These are phyloP conservation scores for Diuraphis noxia DNA, from an alignment of 1,140 invertebrate species.

Conservation along the genomic window DNA sequence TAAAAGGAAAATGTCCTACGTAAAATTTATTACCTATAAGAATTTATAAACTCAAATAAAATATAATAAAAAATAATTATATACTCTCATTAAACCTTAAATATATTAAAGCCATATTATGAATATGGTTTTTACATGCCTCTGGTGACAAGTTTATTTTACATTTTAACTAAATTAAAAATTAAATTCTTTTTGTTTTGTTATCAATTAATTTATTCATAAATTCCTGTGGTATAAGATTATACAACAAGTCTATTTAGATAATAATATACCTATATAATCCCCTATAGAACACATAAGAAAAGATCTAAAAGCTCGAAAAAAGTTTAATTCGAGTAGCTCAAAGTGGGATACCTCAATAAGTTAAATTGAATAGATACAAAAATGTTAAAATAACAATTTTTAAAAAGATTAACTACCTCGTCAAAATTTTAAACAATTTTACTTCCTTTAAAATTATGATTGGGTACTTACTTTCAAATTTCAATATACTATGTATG, in stretches of 20 bases:
- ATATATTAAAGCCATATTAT: neutral
- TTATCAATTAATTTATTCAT: neutral
- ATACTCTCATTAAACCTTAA: neutral
- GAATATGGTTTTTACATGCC: neutral
- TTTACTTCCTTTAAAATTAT: neutral
- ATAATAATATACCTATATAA: conserved; percentile 19
- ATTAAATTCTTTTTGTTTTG: neutral
- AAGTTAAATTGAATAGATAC: neutral
- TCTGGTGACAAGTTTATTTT: neutral
- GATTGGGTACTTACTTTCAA: neutral
- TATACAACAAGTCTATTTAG: neutral
- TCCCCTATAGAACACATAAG: neutral
- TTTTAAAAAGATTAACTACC: neutral
- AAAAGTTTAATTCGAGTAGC: conserved; percentile 27
- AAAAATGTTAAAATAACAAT: neutral
- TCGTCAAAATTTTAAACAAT: neutral
- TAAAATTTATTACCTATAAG: neutral
- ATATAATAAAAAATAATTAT: neutral
- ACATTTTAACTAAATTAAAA: neutral
- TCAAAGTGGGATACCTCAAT: conserved; percentile 32
- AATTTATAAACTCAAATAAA: neutral
- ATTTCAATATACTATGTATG: neutral
- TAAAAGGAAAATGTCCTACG: neutral
- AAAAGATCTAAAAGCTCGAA: neutral
- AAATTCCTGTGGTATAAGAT: neutral